Evolutionary conservation across 2,797 vertebrate species (phyloP).

Genomic region (Enteromius mattozi): DNA sequence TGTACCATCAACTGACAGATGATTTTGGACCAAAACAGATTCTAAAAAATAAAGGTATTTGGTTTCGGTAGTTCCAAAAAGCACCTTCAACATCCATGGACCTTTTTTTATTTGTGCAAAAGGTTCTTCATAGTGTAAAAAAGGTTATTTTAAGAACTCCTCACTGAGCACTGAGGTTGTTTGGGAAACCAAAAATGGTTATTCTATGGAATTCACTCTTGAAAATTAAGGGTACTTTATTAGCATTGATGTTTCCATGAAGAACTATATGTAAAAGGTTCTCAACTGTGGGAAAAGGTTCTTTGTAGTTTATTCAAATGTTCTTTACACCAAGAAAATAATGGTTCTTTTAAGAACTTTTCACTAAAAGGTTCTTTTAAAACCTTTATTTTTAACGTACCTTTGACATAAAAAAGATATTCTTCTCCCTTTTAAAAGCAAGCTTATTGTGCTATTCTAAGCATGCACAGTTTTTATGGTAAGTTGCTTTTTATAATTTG

Average conservation of each 20-base stretch:
- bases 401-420: background rate
- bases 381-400: background rate
- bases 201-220: background rate
- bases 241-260: background rate
- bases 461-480: background rate
- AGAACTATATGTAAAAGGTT: background rate
- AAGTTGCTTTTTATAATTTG: conserved; percentile 8
- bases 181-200: background rate
- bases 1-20: background rate
- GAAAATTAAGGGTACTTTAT: background rate
- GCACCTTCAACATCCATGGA: background rate
- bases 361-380: background rate
- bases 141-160: background rate
- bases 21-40: background rate
- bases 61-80: background rate
- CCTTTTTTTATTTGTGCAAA: background rate
- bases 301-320: background rate
- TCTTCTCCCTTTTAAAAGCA: background rate
- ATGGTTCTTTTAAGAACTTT: background rate
- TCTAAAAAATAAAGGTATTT: background rate
- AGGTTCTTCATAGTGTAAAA: background rate
- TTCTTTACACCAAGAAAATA: background rate
- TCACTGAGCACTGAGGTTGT: background rate
- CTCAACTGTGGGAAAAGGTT: background rate
- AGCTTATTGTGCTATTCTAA: background rate